A percentile compares a stretch with the other conserved stretches of the same genome.
Evolutionary conservation across 2,113 vertebrate genomes (phyloP).

Genomic region (Rattus rattus): DNA sequence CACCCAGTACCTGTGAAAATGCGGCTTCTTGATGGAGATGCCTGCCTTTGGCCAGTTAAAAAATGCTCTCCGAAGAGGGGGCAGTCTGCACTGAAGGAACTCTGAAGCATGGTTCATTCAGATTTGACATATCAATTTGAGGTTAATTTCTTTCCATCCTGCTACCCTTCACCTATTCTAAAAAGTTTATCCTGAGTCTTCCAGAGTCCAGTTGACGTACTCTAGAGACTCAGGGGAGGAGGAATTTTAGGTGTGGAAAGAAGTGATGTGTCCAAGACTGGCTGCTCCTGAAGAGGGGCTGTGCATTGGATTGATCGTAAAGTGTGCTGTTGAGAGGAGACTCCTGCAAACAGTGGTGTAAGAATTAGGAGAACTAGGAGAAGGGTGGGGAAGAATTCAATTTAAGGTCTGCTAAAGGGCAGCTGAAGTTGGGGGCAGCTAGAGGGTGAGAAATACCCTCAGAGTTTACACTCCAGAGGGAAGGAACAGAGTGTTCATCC

Average conservation of each 20-base stretch:
- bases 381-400: background rate
- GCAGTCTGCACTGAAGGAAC: background rate
- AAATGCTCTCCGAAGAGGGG: background rate
- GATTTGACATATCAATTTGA: constrained; percentile 33
- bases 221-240: constrained; percentile 2
- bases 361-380: background rate
- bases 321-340: background rate
- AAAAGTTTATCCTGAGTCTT: constrained; percentile 15
- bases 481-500: background rate
- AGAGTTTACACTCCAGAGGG: background rate
- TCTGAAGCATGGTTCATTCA: background rate
- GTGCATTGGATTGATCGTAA: background rate
- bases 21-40: background rate
- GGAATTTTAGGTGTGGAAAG: background rate
- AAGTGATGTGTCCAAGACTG: background rate
- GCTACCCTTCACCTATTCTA: background rate
- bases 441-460: background rate
- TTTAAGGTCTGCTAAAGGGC: background rate
- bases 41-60: background rate
- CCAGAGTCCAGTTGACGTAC: background rate
- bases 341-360: background rate
- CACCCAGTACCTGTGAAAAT: background rate
- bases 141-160: background rate
- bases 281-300: background rate
- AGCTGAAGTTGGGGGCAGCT: background rate